phyloP scores from a whole-genome alignment of 1,140 invertebrate genomes.

The Capitella teleta region DNA sequence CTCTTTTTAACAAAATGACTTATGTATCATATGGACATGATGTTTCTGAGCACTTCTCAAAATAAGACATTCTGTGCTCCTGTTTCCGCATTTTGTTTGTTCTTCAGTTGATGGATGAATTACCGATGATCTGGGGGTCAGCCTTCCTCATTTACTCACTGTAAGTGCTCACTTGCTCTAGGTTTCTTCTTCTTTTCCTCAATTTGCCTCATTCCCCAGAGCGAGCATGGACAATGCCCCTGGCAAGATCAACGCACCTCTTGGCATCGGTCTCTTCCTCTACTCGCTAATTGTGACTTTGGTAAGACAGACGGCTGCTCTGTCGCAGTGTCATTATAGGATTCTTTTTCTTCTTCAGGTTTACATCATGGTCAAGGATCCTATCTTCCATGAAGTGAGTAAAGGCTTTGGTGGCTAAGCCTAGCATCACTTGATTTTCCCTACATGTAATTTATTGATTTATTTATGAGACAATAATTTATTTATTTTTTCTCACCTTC shows the following conservation, averaged over 20 bases:
- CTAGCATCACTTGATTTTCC: too few relatives aligned
- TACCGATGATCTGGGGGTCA: conserved; percentile 29
- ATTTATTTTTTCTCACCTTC: background rate
- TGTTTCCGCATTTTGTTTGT: background rate
- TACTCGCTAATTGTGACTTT: conserved; percentile 30
- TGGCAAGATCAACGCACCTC: conserved; percentile 16
- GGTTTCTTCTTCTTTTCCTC: too few relatives aligned
- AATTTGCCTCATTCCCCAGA: too few relatives aligned
- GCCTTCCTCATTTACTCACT: conserved; percentile 20
- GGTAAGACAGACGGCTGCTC: conserved; percentile 17
- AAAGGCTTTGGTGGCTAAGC: too few relatives aligned
- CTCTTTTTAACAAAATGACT: too few relatives aligned
- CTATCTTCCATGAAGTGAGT: conserved; percentile 33
- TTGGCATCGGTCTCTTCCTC: conserved; percentile 19
- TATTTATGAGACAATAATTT: too few relatives aligned
- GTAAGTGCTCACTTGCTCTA: too few relatives aligned
- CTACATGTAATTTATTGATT: too few relatives aligned
- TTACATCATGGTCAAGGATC: conserved; percentile 29
- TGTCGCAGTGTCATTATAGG: background rate
- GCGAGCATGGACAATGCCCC: conserved; percentile 12
- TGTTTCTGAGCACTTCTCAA: too few relatives aligned
- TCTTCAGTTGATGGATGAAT: conserved; percentile 29
- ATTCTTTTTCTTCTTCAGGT: conserved; percentile 18
- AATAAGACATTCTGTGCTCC: too few relatives aligned
- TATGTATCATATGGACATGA: too few relatives aligned